Evolutionary conservation across 1,140 invertebrate species (phyloP).

Genomic region (Drosophila lini): DNA sequence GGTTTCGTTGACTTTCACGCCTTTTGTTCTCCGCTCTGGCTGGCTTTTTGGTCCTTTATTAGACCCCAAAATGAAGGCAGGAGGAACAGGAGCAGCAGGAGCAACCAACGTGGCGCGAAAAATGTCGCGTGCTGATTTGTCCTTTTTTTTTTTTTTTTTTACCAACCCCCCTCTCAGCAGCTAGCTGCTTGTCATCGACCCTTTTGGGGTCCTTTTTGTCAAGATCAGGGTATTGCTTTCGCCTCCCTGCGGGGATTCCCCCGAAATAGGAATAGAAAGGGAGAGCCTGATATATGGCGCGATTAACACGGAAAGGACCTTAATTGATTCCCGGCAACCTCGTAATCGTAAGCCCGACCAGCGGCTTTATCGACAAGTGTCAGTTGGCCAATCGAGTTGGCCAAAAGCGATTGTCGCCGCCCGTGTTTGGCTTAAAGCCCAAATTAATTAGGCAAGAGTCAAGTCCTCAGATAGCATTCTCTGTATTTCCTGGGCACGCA

Average conservation of each 20-base stretch:
- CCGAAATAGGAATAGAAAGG: not conserved
- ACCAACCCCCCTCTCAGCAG: conserved; percentile 8
- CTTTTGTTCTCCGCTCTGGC: conserved; percentile 59
- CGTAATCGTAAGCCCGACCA: conserved; percentile 4
- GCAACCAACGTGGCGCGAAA: conserved; percentile 54
- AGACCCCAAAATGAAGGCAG: conserved; percentile 15
- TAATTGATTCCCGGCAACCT: conserved; percentile 61
- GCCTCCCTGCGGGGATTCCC: conserved; percentile 20
- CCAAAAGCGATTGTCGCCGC: conserved; percentile 66
- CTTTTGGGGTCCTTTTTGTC: conserved; percentile 44
- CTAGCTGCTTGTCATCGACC: conserved; percentile 66
- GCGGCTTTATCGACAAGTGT: conserved; percentile 53
- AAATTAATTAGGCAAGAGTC: conserved; percentile 68
- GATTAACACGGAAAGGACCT: conserved; percentile 77
- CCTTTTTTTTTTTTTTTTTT: conserved; percentile 52
- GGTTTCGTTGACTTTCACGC: conserved; percentile 62
- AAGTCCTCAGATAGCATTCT: conserved; percentile 14
- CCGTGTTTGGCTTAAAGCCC: conserved; percentile 60
- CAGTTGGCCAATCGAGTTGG: conserved; percentile 45
- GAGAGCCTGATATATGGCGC: conserved; percentile 71
- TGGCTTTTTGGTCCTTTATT: conserved; percentile 9
- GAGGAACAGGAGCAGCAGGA: not conserved
- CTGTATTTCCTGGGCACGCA: conserved; percentile 7
- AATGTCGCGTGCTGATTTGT: conserved; percentile 74
- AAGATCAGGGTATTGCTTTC: conserved; percentile 54